Conservation (phyloP, 2,888 invertebrate species). For the Diadegma fenestrale region DNA sequence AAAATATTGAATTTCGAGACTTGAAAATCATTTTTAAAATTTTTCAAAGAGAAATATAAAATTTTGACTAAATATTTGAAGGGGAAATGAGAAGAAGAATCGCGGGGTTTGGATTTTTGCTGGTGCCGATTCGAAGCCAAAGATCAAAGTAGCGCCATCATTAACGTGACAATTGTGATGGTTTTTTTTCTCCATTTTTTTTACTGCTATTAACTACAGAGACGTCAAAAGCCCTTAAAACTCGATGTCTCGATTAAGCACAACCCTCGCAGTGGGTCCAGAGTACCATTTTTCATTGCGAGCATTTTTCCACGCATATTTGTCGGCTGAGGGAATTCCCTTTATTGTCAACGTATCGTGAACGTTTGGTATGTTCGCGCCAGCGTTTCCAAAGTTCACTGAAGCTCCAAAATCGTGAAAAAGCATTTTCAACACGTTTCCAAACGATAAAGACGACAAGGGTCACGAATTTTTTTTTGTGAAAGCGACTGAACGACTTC, state of each 20-base stretch:
- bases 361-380: slow-evolving; percentile 19
- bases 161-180: slow-evolving; percentile 31
- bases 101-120: background rate
- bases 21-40: background rate
- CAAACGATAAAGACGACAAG: background rate
- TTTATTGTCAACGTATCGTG: slow-evolving; percentile 61
- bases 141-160: slow-evolving; percentile 55
- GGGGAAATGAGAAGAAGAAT: background rate
- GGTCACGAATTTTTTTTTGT: too few species aligned
- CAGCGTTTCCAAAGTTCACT: slow-evolving; percentile 33
- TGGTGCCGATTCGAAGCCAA: background rate
- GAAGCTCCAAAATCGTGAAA: background rate
- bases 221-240: slow-evolving; percentile 40
- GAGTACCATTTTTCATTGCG: slow-evolving; percentile 32
- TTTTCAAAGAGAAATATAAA: background rate
- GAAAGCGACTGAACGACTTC: background rate
- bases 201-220: slow-evolving; percentile 1
- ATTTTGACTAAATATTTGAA: background rate
- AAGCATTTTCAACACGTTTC: background rate
- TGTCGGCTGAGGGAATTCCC: background rate
- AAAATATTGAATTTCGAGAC: too few species aligned
- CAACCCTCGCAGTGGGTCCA: slow-evolving; percentile 31
- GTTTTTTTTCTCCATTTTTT: background rate
- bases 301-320: slow-evolving; percentile 35
- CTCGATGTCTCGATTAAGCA: slow-evolving; percentile 50